A percentile compares a stretch with the other conserved stretches of the same genome.
phyloP scores from a whole-genome alignment of 2,888 invertebrate species.

The Onchidella celtica region DNA sequence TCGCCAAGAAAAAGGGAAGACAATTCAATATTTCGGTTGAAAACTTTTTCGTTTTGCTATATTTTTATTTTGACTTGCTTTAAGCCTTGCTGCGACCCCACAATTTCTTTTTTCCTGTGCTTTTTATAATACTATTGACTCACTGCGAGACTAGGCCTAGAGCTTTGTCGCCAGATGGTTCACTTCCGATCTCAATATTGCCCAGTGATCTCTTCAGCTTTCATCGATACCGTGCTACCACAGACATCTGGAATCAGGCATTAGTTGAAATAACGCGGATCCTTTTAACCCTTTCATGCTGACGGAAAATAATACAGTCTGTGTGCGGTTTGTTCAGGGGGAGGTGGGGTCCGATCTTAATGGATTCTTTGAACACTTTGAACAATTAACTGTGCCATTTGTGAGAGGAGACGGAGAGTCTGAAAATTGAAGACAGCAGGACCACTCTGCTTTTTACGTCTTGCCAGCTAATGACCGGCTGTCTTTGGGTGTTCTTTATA shows the following conservation, averaged over 20 bases:
- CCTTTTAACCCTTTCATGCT: background rate
- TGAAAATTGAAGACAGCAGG: background rate
- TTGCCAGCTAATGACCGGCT: background rate
- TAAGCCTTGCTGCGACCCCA: too few species aligned
- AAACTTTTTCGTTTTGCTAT: too few species aligned
- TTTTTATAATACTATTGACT: too few species aligned
- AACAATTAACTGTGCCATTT: background rate
- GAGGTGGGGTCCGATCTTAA: background rate
- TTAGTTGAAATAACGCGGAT: background rate
- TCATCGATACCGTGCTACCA: background rate
- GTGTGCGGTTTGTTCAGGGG: background rate
- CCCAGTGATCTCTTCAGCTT: background rate
- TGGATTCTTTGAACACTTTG: conserved; percentile 1
- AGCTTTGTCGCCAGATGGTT: too few species aligned
- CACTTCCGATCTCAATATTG: too few species aligned
- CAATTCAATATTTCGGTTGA: too few species aligned
- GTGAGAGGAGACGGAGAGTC: background rate
- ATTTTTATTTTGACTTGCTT: too few species aligned
- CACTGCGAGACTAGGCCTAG: too few species aligned
- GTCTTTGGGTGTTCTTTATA: background rate
- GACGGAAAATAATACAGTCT: background rate
- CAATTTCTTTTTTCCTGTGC: too few species aligned
- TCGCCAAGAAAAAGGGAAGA: too few species aligned
- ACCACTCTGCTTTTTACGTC: background rate
- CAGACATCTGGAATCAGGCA: conserved; percentile 12